Evolutionary conservation across 2,888 invertebrate species (phyloP).

Genomic region (Thecocarcelia acutangulata): DNA sequence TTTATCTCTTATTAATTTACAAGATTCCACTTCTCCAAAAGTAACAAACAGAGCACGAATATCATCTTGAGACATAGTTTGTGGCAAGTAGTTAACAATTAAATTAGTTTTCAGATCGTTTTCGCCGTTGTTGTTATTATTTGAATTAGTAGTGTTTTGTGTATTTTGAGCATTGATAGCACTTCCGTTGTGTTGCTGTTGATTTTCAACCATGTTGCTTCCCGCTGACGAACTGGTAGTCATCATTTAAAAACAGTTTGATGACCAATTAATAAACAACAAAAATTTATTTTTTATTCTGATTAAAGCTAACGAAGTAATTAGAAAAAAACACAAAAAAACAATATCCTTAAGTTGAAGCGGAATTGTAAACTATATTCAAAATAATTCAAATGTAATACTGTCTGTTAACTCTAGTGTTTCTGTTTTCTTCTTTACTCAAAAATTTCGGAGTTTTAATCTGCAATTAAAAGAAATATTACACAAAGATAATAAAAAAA

Average conservation of each 20-base stretch:
- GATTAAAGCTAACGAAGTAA: constrained; percentile 24
- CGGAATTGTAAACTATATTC: constrained; percentile 11
- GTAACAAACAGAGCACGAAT: constrained; percentile 96
- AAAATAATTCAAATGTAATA: constrained; percentile 54
- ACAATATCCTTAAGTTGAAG: constrained; percentile 36
- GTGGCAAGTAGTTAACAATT: constrained; percentile 97
- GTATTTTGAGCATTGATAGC: constrained; percentile 64
- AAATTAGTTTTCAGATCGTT: constrained; percentile 95
- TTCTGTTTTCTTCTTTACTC: constrained; percentile 23
- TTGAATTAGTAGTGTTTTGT: constrained; percentile 81
- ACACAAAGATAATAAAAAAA: constrained; percentile 26
- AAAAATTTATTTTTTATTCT: constrained; percentile 47
- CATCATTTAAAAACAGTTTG: constrained; percentile 70
- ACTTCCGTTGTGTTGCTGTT: constrained; percentile 83
- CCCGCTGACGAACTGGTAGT: constrained; percentile 64
- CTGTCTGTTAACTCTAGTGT: constrained; percentile 58
- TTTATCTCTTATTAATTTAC: constrained; percentile 98
- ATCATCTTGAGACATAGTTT: constrained; percentile 96
- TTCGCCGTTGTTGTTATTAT: constrained; percentile 75
- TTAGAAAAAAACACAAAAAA: constrained; percentile 38
- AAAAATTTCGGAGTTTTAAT: constrained; percentile 39
- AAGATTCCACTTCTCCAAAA: constrained; percentile 98
- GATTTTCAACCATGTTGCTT: constrained; percentile 84
- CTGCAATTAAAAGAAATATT: constrained; percentile 63
- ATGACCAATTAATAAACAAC: constrained; percentile 37